These are phyloP conservation scores for Anarrhichthys ocellatus DNA, from an alignment of 2,113 vertebrate genomes.

Conservation along the genomic window DNA sequence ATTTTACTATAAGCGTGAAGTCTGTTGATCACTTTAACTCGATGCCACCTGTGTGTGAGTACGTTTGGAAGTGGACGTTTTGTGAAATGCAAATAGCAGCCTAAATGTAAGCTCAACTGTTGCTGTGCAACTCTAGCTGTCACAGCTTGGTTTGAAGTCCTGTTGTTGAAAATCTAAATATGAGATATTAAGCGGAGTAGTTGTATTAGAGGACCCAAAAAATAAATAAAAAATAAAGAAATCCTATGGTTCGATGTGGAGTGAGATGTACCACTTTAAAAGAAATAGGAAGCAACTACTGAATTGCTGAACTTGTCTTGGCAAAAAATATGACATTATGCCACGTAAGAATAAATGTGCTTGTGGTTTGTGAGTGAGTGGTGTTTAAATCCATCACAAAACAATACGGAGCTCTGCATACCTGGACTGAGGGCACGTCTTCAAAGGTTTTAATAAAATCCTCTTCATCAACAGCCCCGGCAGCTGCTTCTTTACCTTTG, in stretches of 20 bases:
- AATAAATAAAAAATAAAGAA: background rate
- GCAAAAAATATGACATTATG: background rate
- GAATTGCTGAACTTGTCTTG: background rate
- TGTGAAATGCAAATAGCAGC: background rate
- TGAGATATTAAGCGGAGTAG: background rate
- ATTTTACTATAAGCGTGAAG: background rate
- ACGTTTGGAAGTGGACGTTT: background rate
- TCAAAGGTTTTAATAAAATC: slow-evolving; percentile 98
- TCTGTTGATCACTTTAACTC: background rate
- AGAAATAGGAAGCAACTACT: background rate
- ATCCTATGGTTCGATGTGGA: background rate
- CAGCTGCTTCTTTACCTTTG: slow-evolving; percentile 89
- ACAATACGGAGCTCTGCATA: slow-evolving; percentile 42
- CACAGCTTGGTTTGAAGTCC: too few relatives aligned
- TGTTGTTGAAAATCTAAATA: too few relatives aligned
- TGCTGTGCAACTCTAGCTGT: background rate
- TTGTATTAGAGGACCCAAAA: background rate
- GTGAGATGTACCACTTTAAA: background rate
- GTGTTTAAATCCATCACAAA: background rate
- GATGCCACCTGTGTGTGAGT: background rate
- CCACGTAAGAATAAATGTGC: background rate
- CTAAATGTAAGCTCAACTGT: background rate
- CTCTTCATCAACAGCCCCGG: slow-evolving; percentile 96
- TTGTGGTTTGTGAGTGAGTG: background rate
- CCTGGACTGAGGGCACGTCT: slow-evolving; percentile 93